phyloP scores from a whole-genome alignment of 1,140 invertebrate species.

The Sminthurides bifidus region DNA sequence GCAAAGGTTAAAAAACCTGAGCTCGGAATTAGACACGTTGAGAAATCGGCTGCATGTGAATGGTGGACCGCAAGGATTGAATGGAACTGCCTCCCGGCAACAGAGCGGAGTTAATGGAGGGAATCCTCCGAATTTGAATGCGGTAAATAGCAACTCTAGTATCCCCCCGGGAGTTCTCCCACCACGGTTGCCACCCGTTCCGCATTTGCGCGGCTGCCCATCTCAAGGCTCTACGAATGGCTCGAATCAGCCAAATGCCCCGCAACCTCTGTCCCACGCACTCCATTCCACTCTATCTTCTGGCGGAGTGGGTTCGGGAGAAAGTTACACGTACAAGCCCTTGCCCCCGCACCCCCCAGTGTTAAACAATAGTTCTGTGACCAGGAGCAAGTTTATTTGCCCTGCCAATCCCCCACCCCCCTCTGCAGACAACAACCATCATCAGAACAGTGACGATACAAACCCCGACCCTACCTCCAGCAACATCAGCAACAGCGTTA shows the following conservation, averaged over 20 bases:
- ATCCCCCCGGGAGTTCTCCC: too few species aligned
- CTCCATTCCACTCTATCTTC: constrained; percentile 35
- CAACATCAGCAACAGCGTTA: constrained; percentile 8
- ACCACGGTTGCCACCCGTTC: too few species aligned
- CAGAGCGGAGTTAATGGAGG: too few species aligned
- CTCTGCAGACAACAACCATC: constrained; percentile 33
- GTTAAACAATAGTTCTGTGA: constrained; percentile 26
- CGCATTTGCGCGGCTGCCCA: too few species aligned
- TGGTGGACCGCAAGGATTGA: constrained; percentile 14
- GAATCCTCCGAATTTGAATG: too few species aligned
- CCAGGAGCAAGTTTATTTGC: constrained; percentile 28
- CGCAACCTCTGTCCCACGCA: constrained; percentile 38
- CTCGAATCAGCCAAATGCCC: constrained; percentile 3
- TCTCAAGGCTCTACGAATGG: too few species aligned
- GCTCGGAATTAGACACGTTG: constrained; percentile 76
- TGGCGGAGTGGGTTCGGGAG: neutral
- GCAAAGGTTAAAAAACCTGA: constrained; percentile 72
- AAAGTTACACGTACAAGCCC: constrained; percentile 35
- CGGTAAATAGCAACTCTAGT: too few species aligned
- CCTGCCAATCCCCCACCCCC: too few species aligned
- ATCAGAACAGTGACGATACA: constrained; percentile 16
- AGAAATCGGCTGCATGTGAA: constrained; percentile 54
- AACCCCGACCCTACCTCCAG: constrained; percentile 3
- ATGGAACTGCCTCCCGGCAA: constrained; percentile 14
- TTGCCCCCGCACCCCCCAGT: constrained; percentile 38